Conservation (phyloP, 2,888 invertebrate genomes). For the Hoplodrina blanda region DNA sequence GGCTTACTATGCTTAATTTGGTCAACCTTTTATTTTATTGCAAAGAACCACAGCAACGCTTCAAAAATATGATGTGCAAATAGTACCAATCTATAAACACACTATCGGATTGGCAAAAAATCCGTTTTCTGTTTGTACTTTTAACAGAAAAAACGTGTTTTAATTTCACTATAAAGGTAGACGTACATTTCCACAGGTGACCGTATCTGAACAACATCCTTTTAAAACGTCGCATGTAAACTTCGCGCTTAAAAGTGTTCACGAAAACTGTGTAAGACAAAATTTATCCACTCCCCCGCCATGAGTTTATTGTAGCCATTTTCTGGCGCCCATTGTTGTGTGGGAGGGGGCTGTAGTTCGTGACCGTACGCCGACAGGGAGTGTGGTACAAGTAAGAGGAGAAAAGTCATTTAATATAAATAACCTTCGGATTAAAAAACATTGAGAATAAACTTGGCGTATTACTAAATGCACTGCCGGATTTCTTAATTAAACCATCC, state of each 20-base stretch:
- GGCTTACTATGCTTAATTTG: too few relatives aligned
- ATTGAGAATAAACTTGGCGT: too few relatives aligned
- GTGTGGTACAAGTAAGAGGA: conserved; percentile 46
- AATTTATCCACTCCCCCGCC: conserved; percentile 68
- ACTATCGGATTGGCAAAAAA: neutral
- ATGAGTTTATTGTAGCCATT: conserved; percentile 76
- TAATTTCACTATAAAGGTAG: too few relatives aligned
- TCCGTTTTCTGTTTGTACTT: too few relatives aligned
- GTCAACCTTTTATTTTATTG: too few relatives aligned
- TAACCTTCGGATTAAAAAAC: neutral
- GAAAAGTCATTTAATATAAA: neutral
- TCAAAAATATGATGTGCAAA: too few relatives aligned
- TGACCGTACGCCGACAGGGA: conserved; percentile 59
- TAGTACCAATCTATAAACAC: too few relatives aligned
- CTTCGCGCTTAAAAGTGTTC: conserved; percentile 57
- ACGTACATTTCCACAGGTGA: neutral
- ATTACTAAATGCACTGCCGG: too few relatives aligned
- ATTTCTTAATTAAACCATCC: too few relatives aligned
- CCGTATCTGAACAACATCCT: neutral
- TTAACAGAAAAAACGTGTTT: neutral
- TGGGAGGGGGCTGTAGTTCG: conserved; percentile 67
- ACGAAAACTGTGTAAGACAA: conserved; percentile 66
- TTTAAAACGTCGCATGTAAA: conserved; percentile 28
- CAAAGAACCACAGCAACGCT: too few relatives aligned
- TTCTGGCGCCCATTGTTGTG: conserved; percentile 70